Base-by-base conservation (phyloP, 1,140 invertebrate genomes). In the Tetragnatha versicolor region DNA sequence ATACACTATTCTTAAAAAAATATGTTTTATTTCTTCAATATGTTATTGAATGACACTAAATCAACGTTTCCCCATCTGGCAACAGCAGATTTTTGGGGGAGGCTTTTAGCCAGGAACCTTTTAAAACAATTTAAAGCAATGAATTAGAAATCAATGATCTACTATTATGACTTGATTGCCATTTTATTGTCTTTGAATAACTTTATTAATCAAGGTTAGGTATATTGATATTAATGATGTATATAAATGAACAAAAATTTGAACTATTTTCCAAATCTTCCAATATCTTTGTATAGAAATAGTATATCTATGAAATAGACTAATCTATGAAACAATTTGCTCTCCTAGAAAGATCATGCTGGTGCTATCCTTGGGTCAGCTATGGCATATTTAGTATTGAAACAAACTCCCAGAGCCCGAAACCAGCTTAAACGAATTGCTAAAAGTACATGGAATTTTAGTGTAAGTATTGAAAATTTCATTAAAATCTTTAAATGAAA, bases 401-500 rank as follows among this genome's bases (percentile, higher is more conserved):
- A 98, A 86, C 96, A 91, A 87, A 90, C 90, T 0, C 94, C 94
- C 49, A 87, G 95, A 69, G 96, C 96, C 0, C 91, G 96, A 79
- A 97, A 96, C 85, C 93, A 97, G 81, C 85, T 99, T 45, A 99
- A 98, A 86, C 88, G 95, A 37, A 90, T 98, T 17, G 90, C 92
- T 3, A 95, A 95, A 83, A 91, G 91, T 70, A 87, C 88, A 0
- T 99, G 97, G 97, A 95, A 91, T 12, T 93, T 95, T 79, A 94
- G 96, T 70, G 83, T 83, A 79, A 47, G 79, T 47, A 14, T 22
- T 2, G 3, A 33, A 49, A 37, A 39, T 35, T 3, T 14, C 5
- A 0, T 66, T 14, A 66, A 45, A 66, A 35, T 35, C 5, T 12
- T 9, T 61, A 61, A 27, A 31, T 33, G 27, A 61, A 14, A 33